phyloP scores from a whole-genome alignment of 2,797 vertebrate genomes.

The Protosalanx chinensis region DNA sequence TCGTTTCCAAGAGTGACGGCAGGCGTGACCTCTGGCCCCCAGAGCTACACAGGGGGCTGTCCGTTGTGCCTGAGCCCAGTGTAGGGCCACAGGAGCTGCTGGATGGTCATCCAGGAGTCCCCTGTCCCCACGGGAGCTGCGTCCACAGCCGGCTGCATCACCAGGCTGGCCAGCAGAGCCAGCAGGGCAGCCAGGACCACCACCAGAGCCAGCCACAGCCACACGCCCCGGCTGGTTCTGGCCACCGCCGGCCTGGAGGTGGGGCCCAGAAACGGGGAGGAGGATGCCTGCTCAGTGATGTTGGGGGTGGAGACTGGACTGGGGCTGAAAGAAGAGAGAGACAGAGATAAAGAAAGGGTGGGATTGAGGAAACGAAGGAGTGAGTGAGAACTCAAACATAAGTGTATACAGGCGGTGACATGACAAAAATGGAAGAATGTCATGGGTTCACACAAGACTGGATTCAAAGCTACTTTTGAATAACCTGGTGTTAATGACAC shows the following conservation, averaged over 20 bases:
- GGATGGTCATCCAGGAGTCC: conserved; percentile 86
- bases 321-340: conserved; percentile 44
- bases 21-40: neutral
- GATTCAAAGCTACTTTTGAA: neutral
- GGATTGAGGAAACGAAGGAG: too few relatives aligned
- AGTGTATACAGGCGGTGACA: too few relatives aligned
- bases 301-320: conserved; percentile 53
- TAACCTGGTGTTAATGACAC: neutral
- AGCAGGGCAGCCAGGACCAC: conserved; percentile 81
- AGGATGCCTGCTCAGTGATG: conserved; percentile 43
- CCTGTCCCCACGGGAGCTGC: conserved; percentile 84
- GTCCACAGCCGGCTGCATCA: conserved; percentile 84
- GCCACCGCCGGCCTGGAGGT: conserved; percentile 55
- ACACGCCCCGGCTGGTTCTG: conserved; percentile 71
- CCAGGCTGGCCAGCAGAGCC: conserved; percentile 81
- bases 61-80: conserved; percentile 81
- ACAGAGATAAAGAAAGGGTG: conserved; percentile 1
- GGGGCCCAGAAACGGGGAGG: conserved; percentile 37
- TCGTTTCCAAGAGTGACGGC: conserved; percentile 4
- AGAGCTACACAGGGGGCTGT: conserved; percentile 81
- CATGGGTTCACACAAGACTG: neutral
- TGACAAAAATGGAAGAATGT: neutral
- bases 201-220: conserved; percentile 75
- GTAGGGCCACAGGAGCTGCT: conserved; percentile 91
- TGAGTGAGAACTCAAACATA: too few relatives aligned